Base-by-base conservation (phyloP, 2,113 vertebrate genomes). In the Erinaceus europaeus region DNA sequence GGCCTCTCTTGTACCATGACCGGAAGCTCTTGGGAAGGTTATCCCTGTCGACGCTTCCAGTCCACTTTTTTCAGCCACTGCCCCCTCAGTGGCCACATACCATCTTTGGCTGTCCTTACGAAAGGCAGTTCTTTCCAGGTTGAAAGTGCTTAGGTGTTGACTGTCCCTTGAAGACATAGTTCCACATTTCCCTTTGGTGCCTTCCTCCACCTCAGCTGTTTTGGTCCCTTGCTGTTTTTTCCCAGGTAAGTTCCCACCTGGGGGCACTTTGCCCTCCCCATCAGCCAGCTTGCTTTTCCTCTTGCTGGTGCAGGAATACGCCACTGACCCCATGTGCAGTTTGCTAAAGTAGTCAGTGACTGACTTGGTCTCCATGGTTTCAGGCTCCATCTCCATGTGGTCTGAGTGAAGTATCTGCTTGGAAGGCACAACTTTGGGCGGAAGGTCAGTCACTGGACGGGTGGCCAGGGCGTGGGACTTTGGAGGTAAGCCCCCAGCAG, bases 301-400 rank as follows among this genome's bases (percentile, higher is more conserved):
- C 96, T 98, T 99, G 87, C 98, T 98, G 94, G 97, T 97, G 96
- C 98, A 98, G 65, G 98, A 98, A 91, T 98, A 98, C 90, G 98
- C 97, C 94, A 98, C 94, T 1, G 98, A 97, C 55, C 98, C 98
- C 97, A 99, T 98, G 95, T 99, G 98, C 97, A 98, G 96, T 96
- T 99, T 98, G 89, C 98, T 99, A 95, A 99, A 99, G 96, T 98
- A 99, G 94, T 99, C 98, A 40, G 98, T 98, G 79, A 99, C 97
- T 0, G 98, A 99, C 97, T 99, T 99, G 93, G 98, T 99, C 97
- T 99, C 99, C 98, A 99, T 99, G 10, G 99, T 99, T 95, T 99
- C 99, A 44, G 99, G 98, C 94, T 99, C 99, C 99, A 99, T 99
- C 97, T 99, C 99, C 84, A 99, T 98, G 27, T 98, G 98, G 92